Base-by-base conservation (phyloP, 37 sponge, comb jelly and placozoan species). In the Oopsacas minuta region DNA sequence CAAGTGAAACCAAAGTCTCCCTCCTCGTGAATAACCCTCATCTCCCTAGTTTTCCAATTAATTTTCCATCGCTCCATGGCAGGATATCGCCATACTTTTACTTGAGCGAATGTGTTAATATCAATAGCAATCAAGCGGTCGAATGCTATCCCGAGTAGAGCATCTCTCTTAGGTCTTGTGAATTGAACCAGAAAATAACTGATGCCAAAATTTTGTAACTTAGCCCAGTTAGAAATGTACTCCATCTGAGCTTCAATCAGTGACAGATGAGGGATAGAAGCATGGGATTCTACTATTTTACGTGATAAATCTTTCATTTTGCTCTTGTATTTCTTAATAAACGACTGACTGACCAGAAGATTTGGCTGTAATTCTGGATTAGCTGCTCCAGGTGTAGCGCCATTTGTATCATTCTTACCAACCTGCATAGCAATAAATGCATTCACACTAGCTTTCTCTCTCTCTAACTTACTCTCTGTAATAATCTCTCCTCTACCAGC, bases 1-100 rank as follows among this genome's bases (percentile, higher is more conserved):
- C 94, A 93, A 25, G 83, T 38, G 88, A 98, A 95, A 0, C 91
- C 42, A 30, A 94, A 89, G 82, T 89, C 89, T 39, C 89, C 91
- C 25, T 93, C 94, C 37, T 98, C 99, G 81, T 94, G 94, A 81
- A 95, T 94, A 28, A 98, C 87, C 49, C 89, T 81, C 52, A 98
- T 88, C 89, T 95, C 91, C 81, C 90, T 95, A 20, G 97, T 88
- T 87, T 98, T 94, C 99, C 99, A 98, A 89, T 98, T 98, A 52
- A 98, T 94, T 82, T 95, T 90, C 99, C 99, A 98, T 38, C 92
- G 88, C 20, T 84, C 86, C 93, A 98, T 93, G 81, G 93, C 91
- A 37, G 87, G 87, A 91, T 93, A 98, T 35, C 96, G 91, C 99
- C 99, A 98, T 0, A 90, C 88, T 61, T 95, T 91, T 86, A 89